phyloP scores from a whole-genome alignment of 2,113 vertebrate species.

The Ivindomyrus marchei region DNA sequence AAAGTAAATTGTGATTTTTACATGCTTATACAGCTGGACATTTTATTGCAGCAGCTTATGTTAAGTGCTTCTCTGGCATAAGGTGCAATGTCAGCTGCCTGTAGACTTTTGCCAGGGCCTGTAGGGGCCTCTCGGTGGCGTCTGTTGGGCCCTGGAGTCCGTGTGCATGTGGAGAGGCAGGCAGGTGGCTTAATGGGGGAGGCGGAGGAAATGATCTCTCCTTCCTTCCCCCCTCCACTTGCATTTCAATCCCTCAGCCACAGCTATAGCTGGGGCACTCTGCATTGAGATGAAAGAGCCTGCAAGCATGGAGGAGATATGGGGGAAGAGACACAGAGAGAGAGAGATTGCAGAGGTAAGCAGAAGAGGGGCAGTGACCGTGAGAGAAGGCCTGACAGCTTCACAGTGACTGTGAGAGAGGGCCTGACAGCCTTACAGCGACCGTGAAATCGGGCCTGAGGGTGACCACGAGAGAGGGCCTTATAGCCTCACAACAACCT shows the following conservation, averaged over 20 bases:
- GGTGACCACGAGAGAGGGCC: neutral
- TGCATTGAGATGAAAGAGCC: conserved; percentile 54
- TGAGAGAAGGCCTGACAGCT: neutral
- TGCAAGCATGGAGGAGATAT: conserved; percentile 18
- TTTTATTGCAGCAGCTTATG: neutral
- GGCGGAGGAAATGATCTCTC: conserved; percentile 45
- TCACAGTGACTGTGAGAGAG: neutral
- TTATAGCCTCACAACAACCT: too few species aligned
- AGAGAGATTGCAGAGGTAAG: neutral
- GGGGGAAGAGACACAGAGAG: neutral
- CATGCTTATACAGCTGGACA: neutral
- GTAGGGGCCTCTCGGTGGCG: neutral
- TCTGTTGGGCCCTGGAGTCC: conserved; percentile 33
- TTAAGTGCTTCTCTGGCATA: neutral
- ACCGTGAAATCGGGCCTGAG: neutral
- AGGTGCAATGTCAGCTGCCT: neutral
- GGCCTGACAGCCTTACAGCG: neutral
- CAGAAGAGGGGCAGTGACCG: neutral
- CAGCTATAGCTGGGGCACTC: conserved; percentile 53
- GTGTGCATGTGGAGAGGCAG: neutral
- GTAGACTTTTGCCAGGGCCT: neutral
- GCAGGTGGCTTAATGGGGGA: conserved; percentile 39
- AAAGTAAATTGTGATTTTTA: neutral
- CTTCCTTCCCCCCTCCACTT: conserved; percentile 45
- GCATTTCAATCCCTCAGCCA: conserved; percentile 62